These are phyloP conservation scores for Danionella dracula DNA, from an alignment of 2,797 vertebrate species.

Conservation along the genomic window DNA sequence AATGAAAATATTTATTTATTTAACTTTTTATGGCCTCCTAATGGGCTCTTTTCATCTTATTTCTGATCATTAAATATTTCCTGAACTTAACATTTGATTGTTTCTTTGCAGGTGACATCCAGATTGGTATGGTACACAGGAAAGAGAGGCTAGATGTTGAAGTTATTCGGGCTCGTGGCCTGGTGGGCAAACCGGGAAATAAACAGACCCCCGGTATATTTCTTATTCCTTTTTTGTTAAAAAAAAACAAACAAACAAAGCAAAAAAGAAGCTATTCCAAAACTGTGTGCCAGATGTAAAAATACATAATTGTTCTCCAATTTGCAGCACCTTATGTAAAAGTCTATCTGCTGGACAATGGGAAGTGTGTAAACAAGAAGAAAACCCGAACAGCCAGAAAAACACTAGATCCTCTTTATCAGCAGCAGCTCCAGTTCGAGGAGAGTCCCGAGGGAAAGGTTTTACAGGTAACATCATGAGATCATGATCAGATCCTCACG, in stretches of 20 bases:
- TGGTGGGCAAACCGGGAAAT: slow-evolving; percentile 97
- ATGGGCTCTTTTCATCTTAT: no score
- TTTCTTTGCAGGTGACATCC: slow-evolving; percentile 83
- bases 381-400: slow-evolving; percentile 94
- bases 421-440: slow-evolving; percentile 93
- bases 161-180: slow-evolving; percentile 91
- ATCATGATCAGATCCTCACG: no score
- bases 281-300: no score
- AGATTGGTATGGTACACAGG: slow-evolving; percentile 96
- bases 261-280: no score
- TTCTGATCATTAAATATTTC: no score
- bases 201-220: slow-evolving; percentile 95
- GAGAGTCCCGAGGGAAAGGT: slow-evolving; percentile 94
- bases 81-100: neutral
- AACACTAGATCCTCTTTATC: slow-evolving; percentile 93
- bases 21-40: no score
- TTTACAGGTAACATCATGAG: slow-evolving; percentile 70
- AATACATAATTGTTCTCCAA: no score
- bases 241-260: no score
- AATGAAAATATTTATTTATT: no score
- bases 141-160: slow-evolving; percentile 95
- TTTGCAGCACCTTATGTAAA: slow-evolving; percentile 94
- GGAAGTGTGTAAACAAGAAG: slow-evolving; percentile 95
- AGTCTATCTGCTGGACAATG: slow-evolving; percentile 95
- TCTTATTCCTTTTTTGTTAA: no score